These are phyloP conservation scores for Myotis yumanensis DNA, from an alignment of 2,113 vertebrate species.

Conservation along the genomic window DNA sequence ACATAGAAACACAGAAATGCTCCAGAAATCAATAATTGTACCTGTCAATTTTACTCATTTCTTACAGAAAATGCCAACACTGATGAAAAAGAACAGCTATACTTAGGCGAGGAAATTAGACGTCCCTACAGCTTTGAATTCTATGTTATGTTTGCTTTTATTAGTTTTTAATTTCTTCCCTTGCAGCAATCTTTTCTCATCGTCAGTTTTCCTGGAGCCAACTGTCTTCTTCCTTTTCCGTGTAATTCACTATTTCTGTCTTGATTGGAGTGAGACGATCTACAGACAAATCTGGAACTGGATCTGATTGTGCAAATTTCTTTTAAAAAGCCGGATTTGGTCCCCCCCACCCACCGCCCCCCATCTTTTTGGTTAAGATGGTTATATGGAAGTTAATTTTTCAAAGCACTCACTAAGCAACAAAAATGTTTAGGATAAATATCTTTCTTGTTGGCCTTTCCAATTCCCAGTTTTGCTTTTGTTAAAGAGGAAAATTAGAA, in stretches of 20 bases:
- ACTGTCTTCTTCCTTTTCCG: background rate
- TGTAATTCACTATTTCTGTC: slow-evolving; percentile 13
- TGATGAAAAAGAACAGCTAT: background rate
- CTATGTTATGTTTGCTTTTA: background rate
- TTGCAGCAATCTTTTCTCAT: background rate
- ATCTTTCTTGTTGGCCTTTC: background rate
- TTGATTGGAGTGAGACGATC: background rate
- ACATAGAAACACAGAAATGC: background rate
- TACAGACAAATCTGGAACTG: background rate
- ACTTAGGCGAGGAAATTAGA: background rate
- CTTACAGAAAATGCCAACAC: slow-evolving; percentile 17
- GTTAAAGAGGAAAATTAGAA: slow-evolving; percentile 5
- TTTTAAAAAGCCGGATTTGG: background rate
- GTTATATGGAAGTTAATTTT: background rate
- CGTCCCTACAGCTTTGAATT: background rate
- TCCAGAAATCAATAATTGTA: slow-evolving; percentile 16
- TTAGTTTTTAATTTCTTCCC: slow-evolving; percentile 29
- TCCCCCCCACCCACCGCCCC: no score
- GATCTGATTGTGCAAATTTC: background rate
- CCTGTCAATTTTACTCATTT: background rate
- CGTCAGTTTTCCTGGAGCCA: background rate
- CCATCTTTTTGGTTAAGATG: background rate
- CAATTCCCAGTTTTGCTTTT: slow-evolving; percentile 24
- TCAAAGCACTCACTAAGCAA: background rate
- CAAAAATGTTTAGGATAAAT: background rate